A percentile compares a stretch with the other conserved stretches of the same genome.
Evolutionary conservation across 2,888 invertebrate species (phyloP).

Genomic region (Lypha dubia): DNA sequence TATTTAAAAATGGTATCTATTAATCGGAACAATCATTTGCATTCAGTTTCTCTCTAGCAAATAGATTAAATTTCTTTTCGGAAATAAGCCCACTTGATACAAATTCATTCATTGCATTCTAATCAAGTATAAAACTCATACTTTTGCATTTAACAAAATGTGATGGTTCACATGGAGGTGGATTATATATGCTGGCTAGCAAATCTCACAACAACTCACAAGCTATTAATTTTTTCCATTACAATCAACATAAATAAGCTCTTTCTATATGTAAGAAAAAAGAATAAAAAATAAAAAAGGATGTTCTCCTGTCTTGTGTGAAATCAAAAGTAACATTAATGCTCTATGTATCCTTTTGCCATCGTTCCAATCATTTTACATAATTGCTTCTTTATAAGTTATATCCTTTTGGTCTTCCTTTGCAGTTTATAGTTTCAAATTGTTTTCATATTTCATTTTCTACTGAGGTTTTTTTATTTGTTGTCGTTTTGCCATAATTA

Average conservation of each 20-base stretch:
- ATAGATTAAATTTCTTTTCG: not conserved
- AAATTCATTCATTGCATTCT: not conserved
- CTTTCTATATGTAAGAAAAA: not conserved
- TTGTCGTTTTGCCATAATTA: conserved; percentile 67
- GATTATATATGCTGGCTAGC: not conserved
- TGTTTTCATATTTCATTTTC: conserved; percentile 48
- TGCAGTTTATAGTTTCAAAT: conserved; percentile 32
- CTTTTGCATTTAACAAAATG: not conserved
- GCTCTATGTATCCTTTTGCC: not conserved
- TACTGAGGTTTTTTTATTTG: conserved; percentile 31
- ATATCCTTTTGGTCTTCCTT: conserved; percentile 39
- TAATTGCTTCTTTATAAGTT: conserved; percentile 54
- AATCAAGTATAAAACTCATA: not conserved
- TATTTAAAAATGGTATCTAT: not conserved
- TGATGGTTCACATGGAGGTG: not conserved
- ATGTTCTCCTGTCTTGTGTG: not conserved
- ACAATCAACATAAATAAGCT: conserved; percentile 5
- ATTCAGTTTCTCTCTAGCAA: not conserved
- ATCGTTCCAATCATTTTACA: conserved; percentile 52
- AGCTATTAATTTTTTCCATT: conserved; percentile 38
- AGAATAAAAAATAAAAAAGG: not conserved
- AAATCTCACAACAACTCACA: conserved; percentile 15
- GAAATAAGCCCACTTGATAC: not conserved
- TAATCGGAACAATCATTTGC: not conserved
- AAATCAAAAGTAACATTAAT: conserved; percentile 26